A percentile compares a stretch with the other conserved stretches of the same genome.
These are phyloP conservation scores for Empidonax traillii DNA, from an alignment of 2,113 vertebrate species.

Conservation along the genomic window DNA sequence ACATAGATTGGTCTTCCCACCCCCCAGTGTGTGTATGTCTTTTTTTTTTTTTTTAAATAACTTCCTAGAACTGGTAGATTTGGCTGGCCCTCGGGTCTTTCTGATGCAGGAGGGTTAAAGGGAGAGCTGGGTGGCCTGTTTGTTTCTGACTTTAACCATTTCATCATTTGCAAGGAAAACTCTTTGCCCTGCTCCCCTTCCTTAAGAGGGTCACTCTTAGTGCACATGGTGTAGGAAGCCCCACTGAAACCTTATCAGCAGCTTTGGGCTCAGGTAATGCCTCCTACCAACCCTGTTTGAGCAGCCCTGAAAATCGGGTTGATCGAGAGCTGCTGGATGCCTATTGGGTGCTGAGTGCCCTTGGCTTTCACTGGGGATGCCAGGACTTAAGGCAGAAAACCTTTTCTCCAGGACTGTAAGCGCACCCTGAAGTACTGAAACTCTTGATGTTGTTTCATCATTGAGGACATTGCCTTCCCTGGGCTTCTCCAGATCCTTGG, in stretches of 20 bases:
- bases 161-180: constrained; percentile 2
- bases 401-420: neutral
- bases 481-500: neutral
- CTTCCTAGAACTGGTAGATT: constrained; percentile 65
- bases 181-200: neutral
- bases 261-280: neutral
- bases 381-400: neutral
- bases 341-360: neutral
- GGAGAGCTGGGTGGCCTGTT: constrained; percentile 33
- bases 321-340: neutral
- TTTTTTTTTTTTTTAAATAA: neutral
- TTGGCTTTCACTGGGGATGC: neutral
- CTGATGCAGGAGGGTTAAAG: constrained; percentile 37
- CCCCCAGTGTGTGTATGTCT: neutral
- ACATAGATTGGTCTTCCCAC: constrained; percentile 15
- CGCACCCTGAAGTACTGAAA: neutral
- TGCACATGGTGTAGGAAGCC: neutral
- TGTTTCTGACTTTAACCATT: constrained; percentile 39
- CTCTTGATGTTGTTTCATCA: neutral
- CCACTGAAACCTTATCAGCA: neutral
- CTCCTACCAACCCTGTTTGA: neutral
- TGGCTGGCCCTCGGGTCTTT: constrained; percentile 32
- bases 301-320: neutral
- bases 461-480: neutral
- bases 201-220: neutral